Conservation (phyloP, 30 jellyfish, hydroid and myxozoan genomes). For the Rhopilema esculentum region DNA sequence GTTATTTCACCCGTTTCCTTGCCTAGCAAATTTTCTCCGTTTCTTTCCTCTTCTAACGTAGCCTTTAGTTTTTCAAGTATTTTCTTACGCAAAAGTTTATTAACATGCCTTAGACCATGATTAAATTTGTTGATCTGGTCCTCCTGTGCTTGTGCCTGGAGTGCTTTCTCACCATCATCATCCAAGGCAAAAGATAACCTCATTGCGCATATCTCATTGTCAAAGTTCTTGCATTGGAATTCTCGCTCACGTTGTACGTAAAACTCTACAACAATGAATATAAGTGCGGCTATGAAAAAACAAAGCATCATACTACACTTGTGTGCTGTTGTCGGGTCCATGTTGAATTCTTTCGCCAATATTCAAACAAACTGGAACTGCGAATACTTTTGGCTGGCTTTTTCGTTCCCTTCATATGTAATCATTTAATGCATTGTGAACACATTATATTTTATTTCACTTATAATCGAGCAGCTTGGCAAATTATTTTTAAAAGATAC, state of each 20-base stretch:
- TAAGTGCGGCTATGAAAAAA: neutral
- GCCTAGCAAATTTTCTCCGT: too few relatives aligned
- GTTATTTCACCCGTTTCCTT: too few relatives aligned
- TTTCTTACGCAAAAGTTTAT: neutral
- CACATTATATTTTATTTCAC: too few relatives aligned
- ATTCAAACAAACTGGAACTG: too few relatives aligned
- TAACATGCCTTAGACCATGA: neutral
- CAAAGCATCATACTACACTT: neutral
- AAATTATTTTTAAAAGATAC: too few relatives aligned
- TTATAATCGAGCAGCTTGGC: too few relatives aligned
- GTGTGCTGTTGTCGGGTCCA: neutral
- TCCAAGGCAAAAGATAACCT: neutral
- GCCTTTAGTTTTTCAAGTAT: neutral
- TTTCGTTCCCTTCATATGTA: too few relatives aligned
- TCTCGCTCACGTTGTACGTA: neutral
- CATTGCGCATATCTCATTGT: neutral
- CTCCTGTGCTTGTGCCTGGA: neutral
- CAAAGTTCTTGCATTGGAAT: conserved; percentile 8
- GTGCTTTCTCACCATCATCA: neutral
- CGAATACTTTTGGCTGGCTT: too few relatives aligned
- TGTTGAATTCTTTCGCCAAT: too few relatives aligned
- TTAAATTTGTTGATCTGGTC: too few relatives aligned
- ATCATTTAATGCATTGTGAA: too few relatives aligned
- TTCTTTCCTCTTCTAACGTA: neutral
- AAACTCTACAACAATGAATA: neutral